Conservation (phyloP, 2,888 invertebrate species). For the Eurois occulta region DNA sequence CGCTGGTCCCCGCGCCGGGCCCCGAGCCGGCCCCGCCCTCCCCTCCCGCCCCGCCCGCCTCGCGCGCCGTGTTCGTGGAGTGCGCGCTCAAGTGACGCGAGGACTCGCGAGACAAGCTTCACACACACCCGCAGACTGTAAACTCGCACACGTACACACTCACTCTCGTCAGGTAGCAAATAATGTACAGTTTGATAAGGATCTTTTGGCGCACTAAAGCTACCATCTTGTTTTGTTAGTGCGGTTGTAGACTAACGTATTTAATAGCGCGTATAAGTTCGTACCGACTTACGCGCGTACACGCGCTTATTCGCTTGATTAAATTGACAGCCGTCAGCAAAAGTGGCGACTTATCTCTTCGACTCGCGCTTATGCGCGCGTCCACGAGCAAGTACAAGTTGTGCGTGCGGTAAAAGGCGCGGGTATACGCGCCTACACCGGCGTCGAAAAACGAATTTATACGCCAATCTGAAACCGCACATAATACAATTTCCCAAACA, state of each 20-base stretch:
- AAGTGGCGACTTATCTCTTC: not conserved
- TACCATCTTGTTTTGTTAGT: not conserved
- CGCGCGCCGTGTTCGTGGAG: constrained; percentile 82
- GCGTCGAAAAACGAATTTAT: not conserved
- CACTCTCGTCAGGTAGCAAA: constrained; percentile 32
- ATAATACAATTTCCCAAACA: not conserved
- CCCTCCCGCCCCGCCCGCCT: constrained; percentile 25
- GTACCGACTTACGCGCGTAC: not conserved
- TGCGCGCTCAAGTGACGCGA: constrained; percentile 88
- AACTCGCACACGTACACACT: constrained; percentile 18
- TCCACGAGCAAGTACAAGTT: not conserved
- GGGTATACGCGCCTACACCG: not conserved
- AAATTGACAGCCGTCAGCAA: not conserved
- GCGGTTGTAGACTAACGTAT: not conserved
- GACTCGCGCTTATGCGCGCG: not conserved
- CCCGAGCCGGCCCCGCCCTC: constrained; percentile 51
- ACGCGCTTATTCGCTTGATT: not conserved
- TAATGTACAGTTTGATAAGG: constrained; percentile 22
- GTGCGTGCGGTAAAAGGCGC: not conserved
- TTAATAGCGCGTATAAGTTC: not conserved
- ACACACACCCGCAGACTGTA: constrained; percentile 10
- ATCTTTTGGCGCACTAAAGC: not conserved
- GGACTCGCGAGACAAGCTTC: constrained; percentile 15
- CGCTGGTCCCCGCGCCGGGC: constrained; percentile 37
- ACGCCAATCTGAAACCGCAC: not conserved